phyloP scores from a whole-genome alignment of 2,797 vertebrate genomes.

The Etheostoma nigrum region DNA sequence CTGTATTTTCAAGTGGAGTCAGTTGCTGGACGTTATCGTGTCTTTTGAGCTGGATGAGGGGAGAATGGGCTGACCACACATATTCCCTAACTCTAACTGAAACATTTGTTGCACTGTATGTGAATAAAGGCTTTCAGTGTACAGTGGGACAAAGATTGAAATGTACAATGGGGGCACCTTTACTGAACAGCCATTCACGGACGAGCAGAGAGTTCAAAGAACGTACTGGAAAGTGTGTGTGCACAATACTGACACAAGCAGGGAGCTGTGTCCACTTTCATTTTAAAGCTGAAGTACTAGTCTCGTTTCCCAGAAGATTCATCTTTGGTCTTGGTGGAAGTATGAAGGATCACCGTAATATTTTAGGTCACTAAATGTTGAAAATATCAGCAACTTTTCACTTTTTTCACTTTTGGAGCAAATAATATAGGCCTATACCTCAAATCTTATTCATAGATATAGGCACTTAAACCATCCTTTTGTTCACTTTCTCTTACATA shows the following conservation, averaged over 20 bases:
- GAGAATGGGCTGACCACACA: constrained; percentile 82
- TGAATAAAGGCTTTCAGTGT: constrained; percentile 82
- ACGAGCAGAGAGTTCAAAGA: constrained; percentile 77
- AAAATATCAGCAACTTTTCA: not conserved
- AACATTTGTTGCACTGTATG: constrained; percentile 78
- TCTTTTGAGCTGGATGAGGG: constrained; percentile 61
- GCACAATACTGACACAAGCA: constrained; percentile 54
- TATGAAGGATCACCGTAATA: not conserved
- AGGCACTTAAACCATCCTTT: not conserved
- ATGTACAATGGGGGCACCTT: constrained; percentile 82
- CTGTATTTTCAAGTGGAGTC: constrained; percentile 70
- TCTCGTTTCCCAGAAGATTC: not conserved
- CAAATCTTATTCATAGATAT: not conserved
- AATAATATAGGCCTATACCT: not conserved
- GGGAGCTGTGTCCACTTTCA: constrained; percentile 31
- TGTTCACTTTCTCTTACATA: not conserved
- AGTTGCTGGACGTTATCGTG: constrained; percentile 63
- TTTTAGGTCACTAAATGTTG: not conserved
- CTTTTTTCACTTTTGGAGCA: not conserved
- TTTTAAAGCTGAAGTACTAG: constrained; percentile 39
- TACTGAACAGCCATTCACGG: constrained; percentile 67
- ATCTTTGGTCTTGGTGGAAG: not conserved
- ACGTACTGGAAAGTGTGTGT: constrained; percentile 70
- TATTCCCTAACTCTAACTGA: constrained; percentile 78
- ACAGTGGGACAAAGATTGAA: constrained; percentile 84